Percentiles rank a stretch among this genome's conserved stretches.
phyloP scores from a whole-genome alignment of 2,888 invertebrate species.

The Zaprionus obscuricornis region DNA sequence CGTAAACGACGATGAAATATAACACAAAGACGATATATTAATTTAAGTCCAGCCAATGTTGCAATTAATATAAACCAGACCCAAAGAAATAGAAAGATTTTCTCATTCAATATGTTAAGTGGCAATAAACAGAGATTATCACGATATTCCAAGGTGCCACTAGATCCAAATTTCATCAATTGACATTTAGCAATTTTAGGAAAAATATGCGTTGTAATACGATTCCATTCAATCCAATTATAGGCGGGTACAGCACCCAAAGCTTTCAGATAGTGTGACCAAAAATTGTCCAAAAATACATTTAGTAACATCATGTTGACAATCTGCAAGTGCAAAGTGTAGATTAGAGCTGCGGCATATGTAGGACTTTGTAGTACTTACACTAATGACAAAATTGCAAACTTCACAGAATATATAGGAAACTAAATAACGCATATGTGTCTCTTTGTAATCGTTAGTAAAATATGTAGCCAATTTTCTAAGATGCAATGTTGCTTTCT shows the following conservation, averaged over 20 bases:
- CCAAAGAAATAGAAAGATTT: slow-evolving; percentile 90
- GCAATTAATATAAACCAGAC: slow-evolving; percentile 89
- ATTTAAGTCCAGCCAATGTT: slow-evolving; percentile 86
- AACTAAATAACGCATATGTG: slow-evolving; percentile 85
- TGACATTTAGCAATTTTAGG: slow-evolving; percentile 93
- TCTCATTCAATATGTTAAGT: slow-evolving; percentile 91
- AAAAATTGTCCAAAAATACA: slow-evolving; percentile 80
- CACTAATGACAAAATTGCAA: slow-evolving; percentile 89
- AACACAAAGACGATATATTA: slow-evolving; percentile 87
- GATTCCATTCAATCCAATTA: slow-evolving; percentile 80
- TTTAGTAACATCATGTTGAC: slow-evolving; percentile 79
- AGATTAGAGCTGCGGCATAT: not conserved
- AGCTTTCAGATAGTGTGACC: slow-evolving; percentile 79
- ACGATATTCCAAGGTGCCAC: slow-evolving; percentile 90
- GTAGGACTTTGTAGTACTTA: slow-evolving; percentile 83
- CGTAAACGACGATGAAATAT: slow-evolving; percentile 84
- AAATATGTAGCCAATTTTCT: slow-evolving; percentile 76
- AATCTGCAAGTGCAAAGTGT: slow-evolving; percentile 50
- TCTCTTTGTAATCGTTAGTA: slow-evolving; percentile 69
- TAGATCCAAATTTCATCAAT: slow-evolving; percentile 93
- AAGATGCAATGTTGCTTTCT: slow-evolving; percentile 56
- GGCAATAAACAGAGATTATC: slow-evolving; percentile 91
- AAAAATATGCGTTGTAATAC: slow-evolving; percentile 79
- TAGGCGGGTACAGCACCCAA: slow-evolving; percentile 72
- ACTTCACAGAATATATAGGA: slow-evolving; percentile 89